Percentiles rank a stretch among this genome's conserved stretches.
Evolutionary conservation across 92 coral and sea anemone species (phyloP).

Genomic region (Umimayanthus kanabou): DNA sequence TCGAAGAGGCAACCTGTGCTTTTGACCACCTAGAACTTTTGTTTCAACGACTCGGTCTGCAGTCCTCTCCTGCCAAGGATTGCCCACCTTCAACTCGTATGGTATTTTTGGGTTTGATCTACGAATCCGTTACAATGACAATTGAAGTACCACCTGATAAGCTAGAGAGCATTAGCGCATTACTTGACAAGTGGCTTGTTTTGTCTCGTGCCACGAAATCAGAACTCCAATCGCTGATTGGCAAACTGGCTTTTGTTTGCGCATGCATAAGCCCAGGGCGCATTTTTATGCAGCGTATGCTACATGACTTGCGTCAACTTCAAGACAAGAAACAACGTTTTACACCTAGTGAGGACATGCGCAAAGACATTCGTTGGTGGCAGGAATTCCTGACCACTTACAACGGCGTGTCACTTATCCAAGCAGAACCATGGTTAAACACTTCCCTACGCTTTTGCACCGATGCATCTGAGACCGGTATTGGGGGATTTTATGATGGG

Average conservation of each 20-base stretch:
- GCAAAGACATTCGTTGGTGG: constrained; percentile 28
- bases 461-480: constrained; percentile 27
- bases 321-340: constrained; percentile 4
- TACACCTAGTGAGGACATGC: neutral
- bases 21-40: neutral
- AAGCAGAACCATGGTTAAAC: neutral
- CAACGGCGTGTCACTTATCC: constrained; percentile 26
- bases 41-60: constrained; percentile 27
- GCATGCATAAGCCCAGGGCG: constrained; percentile 43
- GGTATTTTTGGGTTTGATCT: neutral
- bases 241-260: constrained; percentile 48
- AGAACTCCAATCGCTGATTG: constrained; percentile 46
- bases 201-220: constrained; percentile 20
- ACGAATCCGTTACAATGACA: neutral
- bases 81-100: constrained; percentile 41
- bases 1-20: neutral
- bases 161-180: neutral
- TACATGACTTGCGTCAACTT: constrained; percentile 15
- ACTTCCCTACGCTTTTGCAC: constrained; percentile 8
- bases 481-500: constrained; percentile 22
- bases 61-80: constrained; percentile 50
- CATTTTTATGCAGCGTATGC: constrained; percentile 33
- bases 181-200: constrained; percentile 24
- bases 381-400: constrained; percentile 19
- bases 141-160: neutral